Base-by-base conservation (phyloP, 2,113 vertebrate species). In the Alouatta palliata region DNA sequence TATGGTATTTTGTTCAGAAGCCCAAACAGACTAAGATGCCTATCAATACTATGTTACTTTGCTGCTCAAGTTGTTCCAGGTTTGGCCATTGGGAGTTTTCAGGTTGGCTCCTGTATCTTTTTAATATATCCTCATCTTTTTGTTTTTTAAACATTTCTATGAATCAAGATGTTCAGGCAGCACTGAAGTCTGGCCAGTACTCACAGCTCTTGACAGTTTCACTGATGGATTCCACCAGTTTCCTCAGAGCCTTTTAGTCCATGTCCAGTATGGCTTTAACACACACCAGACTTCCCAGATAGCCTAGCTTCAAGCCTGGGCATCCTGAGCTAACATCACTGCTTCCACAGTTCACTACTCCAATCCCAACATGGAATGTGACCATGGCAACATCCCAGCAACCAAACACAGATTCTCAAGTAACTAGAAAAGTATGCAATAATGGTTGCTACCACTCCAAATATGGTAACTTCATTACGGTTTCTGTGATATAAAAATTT, bases 181-280 rank as follows among this genome's bases (percentile, higher is more conserved):
- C 43, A 30, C 1, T 68, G 45, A 32, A 19, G 37, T 79, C 17
- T 56, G 32, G 8, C 49, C 5, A 56, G 45, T 96, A 99, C 99
- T 99, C 97, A 99, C 99, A 99, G 97, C 99, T 99, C 87, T 98
- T 98, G 76, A 98, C 97, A 45, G 98, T 98, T 45, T 98, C 99
- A 77, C 96, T 97, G 61, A 99, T 97, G 0, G 98, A 90, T 4
- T 99, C 99, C 17, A 98, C 97, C 43, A 99, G 97, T n/a, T 97
- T 98, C 97, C 99, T 98, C 54, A 98, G 92, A 90, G 97, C 19
- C 87, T 98, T 99, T 83, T 97, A 98, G 93, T 98, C 99, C 98
- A 99, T 99, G 70, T 96, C 82, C 32, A 98, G 98, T 98, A 97
- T 91, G 90, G 92, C 40, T 83, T 76, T 61, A 61, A 87, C 20